These are phyloP conservation scores for Quadroppia sp. DNA, from an alignment of 2,888 invertebrate genomes.

Conservation along the genomic window DNA sequence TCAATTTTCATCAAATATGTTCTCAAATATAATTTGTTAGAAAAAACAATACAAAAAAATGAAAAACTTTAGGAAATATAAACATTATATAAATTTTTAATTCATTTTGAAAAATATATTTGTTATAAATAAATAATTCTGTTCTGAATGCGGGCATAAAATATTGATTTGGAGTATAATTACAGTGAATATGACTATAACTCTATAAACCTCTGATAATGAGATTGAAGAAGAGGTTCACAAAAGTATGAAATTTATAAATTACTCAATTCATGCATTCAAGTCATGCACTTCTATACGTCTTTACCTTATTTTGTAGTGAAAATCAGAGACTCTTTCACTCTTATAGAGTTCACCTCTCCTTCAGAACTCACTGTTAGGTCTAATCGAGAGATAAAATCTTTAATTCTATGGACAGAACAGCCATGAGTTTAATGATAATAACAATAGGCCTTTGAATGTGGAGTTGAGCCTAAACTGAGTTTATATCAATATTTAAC, in stretches of 20 bases:
- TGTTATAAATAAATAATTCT: background rate
- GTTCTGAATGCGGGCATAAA: conserved; percentile 8
- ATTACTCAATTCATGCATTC: conserved; percentile 26
- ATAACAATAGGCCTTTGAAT: background rate
- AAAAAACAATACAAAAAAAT: too few relatives aligned
- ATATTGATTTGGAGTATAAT: conserved; percentile 11
- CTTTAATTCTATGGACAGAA: background rate
- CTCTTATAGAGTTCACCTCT: background rate
- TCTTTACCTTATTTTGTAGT: background rate
- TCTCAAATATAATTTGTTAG: background rate
- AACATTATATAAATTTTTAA: background rate
- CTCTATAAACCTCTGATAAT: background rate
- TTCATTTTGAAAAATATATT: background rate
- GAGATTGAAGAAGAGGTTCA: background rate
- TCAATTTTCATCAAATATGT: background rate
- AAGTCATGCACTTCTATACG: conserved; percentile 23
- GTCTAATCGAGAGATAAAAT: conserved; percentile 18
- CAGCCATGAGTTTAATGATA: background rate
- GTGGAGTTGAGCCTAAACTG: background rate
- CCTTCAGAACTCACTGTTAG: too few relatives aligned
- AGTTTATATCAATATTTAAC: conserved; percentile 9
- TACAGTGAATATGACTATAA: background rate
- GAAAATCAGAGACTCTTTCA: background rate
- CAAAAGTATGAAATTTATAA: conserved; percentile 25
- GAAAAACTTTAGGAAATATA: background rate